A percentile compares a stretch with the other conserved stretches of the same genome.
These are phyloP conservation scores for Atta cephalotes DNA, from an alignment of 1,140 invertebrate genomes.

Conservation along the genomic window DNA sequence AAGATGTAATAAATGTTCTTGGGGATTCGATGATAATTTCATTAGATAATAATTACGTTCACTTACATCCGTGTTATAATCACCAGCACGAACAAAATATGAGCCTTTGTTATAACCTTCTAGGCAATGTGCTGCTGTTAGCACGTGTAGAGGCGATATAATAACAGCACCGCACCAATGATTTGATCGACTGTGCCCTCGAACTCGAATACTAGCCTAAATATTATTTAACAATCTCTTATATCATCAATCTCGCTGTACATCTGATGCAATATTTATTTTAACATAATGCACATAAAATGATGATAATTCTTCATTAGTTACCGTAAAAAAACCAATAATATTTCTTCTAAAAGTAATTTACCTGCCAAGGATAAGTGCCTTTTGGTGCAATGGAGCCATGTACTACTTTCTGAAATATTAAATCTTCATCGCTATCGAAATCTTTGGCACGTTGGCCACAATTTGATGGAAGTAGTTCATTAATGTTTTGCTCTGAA, in stretches of 20 bases:
- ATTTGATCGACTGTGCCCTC: slow-evolving; percentile 86
- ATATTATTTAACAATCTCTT: slow-evolving; percentile 17
- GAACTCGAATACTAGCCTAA: slow-evolving; percentile 90
- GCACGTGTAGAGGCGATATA: slow-evolving; percentile 89
- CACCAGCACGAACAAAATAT: slow-evolving; percentile 90
- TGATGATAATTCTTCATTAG: background rate
- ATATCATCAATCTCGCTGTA: background rate
- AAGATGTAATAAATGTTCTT: background rate
- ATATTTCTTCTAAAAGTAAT: background rate
- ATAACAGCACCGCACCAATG: slow-evolving; percentile 94
- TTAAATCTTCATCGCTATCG: slow-evolving; percentile 81
- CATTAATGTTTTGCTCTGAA: slow-evolving; percentile 78
- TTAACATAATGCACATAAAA: background rate
- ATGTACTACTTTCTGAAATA: slow-evolving; percentile 86
- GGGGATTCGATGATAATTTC: too few relatives aligned
- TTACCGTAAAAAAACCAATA: background rate
- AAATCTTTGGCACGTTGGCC: slow-evolving; percentile 86
- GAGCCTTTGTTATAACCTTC: slow-evolving; percentile 89
- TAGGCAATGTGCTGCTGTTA: slow-evolving; percentile 94
- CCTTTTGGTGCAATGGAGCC: slow-evolving; percentile 87
- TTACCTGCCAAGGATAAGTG: slow-evolving; percentile 93
- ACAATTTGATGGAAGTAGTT: slow-evolving; percentile 85
- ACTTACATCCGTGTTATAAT: slow-evolving; percentile 90
- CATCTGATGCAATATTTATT: background rate
- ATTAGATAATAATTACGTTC: background rate